These are phyloP conservation scores for Microplitis deprimator DNA, from an alignment of 2,888 invertebrate genomes.

Conservation along the genomic window DNA sequence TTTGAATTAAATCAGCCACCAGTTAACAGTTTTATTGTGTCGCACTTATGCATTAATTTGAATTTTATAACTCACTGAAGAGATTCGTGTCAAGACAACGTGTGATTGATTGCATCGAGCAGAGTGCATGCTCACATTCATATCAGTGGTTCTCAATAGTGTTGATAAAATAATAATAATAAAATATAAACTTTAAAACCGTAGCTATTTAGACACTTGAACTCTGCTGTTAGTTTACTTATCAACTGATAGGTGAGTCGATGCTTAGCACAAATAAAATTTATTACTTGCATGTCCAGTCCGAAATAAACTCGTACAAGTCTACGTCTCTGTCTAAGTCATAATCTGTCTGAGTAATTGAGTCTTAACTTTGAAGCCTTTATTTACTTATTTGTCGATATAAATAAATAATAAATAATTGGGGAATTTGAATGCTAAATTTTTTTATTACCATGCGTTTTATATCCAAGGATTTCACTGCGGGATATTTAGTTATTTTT, in stretches of 20 bases:
- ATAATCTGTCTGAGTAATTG: too few species aligned
- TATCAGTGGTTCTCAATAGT: constrained; percentile 25
- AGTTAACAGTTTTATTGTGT: neutral
- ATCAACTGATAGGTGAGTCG: constrained; percentile 24
- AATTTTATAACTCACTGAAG: neutral
- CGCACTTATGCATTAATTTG: neutral
- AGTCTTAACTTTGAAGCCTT: too few species aligned
- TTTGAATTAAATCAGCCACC: neutral
- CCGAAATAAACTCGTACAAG: too few species aligned
- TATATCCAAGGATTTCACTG: neutral
- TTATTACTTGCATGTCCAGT: neutral
- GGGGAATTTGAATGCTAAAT: too few species aligned
- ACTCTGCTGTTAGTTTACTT: neutral
- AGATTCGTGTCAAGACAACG: constrained; percentile 11
- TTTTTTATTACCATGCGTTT: neutral
- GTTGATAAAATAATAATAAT: neutral
- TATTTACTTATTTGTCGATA: too few species aligned
- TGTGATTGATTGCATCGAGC: constrained; percentile 9
- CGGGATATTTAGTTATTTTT: neutral
- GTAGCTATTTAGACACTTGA: neutral
- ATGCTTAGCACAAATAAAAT: neutral
- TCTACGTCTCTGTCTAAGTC: too few species aligned
- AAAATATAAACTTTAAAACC: neutral
- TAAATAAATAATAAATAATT: too few species aligned
- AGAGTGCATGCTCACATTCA: constrained; percentile 10